A percentile compares a stretch with the other conserved stretches of the same genome.
Evolutionary conservation across 2,113 vertebrate genomes (phyloP).

Genomic region (Gallinago paraguaiae): DNA sequence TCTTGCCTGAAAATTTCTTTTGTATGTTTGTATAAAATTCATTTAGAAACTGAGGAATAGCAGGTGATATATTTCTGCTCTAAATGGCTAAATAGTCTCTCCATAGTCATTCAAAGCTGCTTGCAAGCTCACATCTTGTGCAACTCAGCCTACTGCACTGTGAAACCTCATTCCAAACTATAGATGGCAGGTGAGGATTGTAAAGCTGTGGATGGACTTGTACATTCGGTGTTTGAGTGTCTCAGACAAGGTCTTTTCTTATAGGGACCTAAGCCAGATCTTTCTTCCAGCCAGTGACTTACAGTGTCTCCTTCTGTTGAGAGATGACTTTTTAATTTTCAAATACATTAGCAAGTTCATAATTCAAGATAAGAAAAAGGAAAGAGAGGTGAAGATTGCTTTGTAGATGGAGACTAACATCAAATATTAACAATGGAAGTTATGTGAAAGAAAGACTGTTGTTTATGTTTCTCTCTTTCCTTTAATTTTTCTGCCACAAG

Average conservation of each 20-base stretch:
- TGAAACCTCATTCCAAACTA: neutral
- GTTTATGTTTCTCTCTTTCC: neutral
- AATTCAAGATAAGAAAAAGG: neutral
- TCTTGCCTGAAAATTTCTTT: neutral
- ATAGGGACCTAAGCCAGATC: neutral
- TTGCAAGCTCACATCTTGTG: neutral
- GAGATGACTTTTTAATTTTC: neutral
- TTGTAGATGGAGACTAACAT: neutral
- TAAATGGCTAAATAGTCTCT: neutral
- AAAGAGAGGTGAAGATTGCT: neutral
- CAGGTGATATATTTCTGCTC: neutral
- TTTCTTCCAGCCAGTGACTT: neutral
- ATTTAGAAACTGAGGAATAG: neutral
- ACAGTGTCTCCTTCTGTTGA: neutral
- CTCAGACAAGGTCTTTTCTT: neutral
- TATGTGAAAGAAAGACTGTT: neutral
- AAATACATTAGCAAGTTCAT: neutral
- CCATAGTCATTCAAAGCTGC: neutral
- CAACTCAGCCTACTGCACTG: neutral
- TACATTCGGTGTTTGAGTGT: neutral
- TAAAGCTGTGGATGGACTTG: neutral
- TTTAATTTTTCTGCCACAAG: neutral
- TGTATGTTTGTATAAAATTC: neutral
- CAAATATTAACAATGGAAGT: neutral
- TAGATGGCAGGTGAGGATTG: constrained; percentile 4